Base-by-base conservation (phyloP, 2,888 invertebrate species). In the Phlogophora meticulosa region DNA sequence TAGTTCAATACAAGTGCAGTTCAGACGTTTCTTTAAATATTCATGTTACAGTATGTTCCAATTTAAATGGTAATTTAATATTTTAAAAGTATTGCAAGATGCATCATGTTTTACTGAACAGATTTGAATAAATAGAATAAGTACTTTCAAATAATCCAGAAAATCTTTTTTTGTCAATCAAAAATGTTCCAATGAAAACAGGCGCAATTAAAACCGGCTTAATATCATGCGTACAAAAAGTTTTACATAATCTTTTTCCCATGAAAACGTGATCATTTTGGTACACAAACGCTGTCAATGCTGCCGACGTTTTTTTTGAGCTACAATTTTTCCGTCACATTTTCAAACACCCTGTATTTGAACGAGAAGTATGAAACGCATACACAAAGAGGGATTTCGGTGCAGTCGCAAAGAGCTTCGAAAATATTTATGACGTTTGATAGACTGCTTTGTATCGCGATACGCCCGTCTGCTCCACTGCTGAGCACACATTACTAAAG, bases 381-480 rank as follows among this genome's bases (percentile, higher is more conserved):
- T 89, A 88, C 87, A 89, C 88, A 91, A 88, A 90, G 88, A 88
- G 88, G 88, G 92, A 91, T 94, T 93, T 92, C 73, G 88, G 86
- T 86, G 90, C 87, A 88, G 81, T 82, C 85, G 86, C 83, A 83
- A 83, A 86, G 84, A 90, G 90, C 90, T 91, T 88, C 85, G 90
- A 91, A 92, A 92, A 93, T 94, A 94, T 94, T 94, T 93, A 94
- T 93, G 92, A 92, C 91, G 85, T 92, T 90, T 93, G 93, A 93
- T 94, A 91, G 91, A 93, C 87, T 86, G 90, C 92, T 93, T 92
- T 94, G 91, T 93, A 90, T 85, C 81, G 86, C 82, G 80, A 83
- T 83, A 86, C 82, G 80, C 82, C 71, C 76, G 75, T 71, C 70
- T 77, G 74, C 72, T 70, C 40, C 52, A 48, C 43, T 24, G 51